Conservation (phyloP, 2,113 vertebrate species). For the Plecotus auritus region DNA sequence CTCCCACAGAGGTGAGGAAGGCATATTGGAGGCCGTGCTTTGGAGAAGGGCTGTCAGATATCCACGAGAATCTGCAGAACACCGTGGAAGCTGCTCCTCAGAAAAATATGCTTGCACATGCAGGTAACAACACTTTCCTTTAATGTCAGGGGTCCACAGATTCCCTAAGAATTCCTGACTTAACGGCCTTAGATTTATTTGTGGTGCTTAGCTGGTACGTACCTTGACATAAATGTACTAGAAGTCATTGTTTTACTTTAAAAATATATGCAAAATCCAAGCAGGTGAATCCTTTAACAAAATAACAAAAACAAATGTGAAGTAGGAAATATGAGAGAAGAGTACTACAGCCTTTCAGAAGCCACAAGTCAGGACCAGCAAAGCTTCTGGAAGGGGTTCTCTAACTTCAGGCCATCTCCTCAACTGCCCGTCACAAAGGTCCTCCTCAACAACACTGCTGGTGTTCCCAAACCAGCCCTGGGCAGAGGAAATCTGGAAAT, state of each 20-base stretch:
- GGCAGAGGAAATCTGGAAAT: background rate
- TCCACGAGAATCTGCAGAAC: background rate
- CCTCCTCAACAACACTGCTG: background rate
- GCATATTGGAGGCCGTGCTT: rapidly evolving
- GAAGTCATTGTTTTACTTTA: background rate
- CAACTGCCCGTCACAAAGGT: background rate
- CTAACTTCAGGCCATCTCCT: background rate
- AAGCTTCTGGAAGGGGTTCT: background rate
- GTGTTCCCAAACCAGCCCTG: background rate
- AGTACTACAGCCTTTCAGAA: background rate
- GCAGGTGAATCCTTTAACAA: background rate
- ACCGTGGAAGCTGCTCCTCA: background rate
- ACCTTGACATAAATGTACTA: background rate
- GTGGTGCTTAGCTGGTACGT: background rate
- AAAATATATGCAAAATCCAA: background rate
- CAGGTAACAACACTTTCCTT: background rate
- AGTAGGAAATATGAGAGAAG: background rate
- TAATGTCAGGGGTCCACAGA: background rate
- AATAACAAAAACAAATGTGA: background rate
- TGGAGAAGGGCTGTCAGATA: background rate
- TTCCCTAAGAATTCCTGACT: background rate
- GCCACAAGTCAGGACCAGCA: too few species aligned
- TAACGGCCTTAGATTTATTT: background rate
- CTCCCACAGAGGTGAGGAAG: background rate
- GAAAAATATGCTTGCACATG: background rate